A percentile compares a stretch with the other conserved stretches of the same genome.
phyloP scores from a whole-genome alignment of 2,888 invertebrate species.

The Stenichneumon culpator region DNA sequence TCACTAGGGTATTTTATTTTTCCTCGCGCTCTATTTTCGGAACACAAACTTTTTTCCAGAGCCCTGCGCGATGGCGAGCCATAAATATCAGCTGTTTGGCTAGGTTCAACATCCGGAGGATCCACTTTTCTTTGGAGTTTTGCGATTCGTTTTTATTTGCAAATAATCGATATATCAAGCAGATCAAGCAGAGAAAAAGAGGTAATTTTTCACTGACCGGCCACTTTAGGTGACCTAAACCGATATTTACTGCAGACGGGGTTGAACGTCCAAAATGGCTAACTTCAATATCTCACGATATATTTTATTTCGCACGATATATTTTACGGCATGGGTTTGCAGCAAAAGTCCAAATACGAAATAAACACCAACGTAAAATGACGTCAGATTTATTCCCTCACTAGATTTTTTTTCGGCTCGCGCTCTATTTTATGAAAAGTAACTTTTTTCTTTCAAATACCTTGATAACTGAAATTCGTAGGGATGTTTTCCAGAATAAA shows the following conservation, averaged over 20 bases:
- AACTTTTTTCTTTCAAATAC: not conserved
- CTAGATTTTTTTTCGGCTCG: not conserved
- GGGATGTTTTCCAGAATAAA: not conserved
- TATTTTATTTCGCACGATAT: too few species aligned
- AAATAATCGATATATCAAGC: slow-evolving; percentile 11
- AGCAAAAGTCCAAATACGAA: too few species aligned
- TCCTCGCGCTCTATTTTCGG: too few species aligned
- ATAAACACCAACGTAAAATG: too few species aligned
- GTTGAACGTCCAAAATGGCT: not conserved
- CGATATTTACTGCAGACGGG: not conserved
- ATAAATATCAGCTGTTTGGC: slow-evolving; percentile 53
- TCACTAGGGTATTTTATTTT: too few species aligned
- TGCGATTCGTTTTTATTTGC: slow-evolving; percentile 23
- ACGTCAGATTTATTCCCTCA: not conserved
- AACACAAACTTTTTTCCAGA: not conserved
- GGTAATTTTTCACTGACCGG: slow-evolving; percentile 11
- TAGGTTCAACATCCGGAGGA: slow-evolving; percentile 29
- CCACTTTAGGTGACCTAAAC: not conserved
- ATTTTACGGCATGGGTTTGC: too few species aligned
- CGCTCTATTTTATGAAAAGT: not conserved
- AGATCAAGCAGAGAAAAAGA: not conserved
- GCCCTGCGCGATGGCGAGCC: not conserved
- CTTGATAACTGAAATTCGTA: not conserved
- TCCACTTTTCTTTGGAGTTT: not conserved
- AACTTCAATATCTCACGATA: not conserved